Evolutionary conservation across 2,888 invertebrate genomes (phyloP).

Genomic region (Altica lythri): DNA sequence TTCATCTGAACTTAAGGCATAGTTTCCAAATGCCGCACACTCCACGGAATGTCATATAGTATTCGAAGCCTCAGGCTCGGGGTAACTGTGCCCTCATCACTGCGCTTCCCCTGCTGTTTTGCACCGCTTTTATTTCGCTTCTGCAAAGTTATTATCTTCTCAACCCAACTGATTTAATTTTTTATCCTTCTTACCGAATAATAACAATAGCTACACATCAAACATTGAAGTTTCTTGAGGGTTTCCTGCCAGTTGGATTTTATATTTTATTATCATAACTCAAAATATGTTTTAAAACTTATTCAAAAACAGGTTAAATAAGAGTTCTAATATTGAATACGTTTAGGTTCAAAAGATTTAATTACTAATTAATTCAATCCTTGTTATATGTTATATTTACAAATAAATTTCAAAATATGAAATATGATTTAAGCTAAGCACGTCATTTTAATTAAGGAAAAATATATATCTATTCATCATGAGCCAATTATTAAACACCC

Average conservation of each 20-base stretch:
- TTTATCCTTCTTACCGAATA: constrained; percentile 23
- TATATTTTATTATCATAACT: constrained; percentile 10
- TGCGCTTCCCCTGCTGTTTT: constrained; percentile 23
- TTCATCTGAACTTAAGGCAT: constrained; percentile 58
- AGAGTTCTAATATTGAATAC: too few relatives aligned
- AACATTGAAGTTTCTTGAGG: constrained; percentile 9
- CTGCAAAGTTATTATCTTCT: constrained; percentile 30
- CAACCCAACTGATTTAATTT: constrained; percentile 27
- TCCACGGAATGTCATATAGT: constrained; percentile 56
- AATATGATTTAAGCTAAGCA: too few relatives aligned
- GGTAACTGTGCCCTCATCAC: constrained; percentile 18
- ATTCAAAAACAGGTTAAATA: too few relatives aligned
- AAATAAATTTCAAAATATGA: too few relatives aligned
- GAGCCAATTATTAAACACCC: too few relatives aligned
- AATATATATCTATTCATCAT: too few relatives aligned
- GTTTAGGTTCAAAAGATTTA: too few relatives aligned
- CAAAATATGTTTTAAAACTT: constrained; percentile 4
- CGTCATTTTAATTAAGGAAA: too few relatives aligned
- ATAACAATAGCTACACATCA: constrained; percentile 24
- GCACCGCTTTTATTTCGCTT: constrained; percentile 31
- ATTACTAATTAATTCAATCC: too few relatives aligned
- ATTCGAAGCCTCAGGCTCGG: constrained; percentile 44
- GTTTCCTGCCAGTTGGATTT: constrained; percentile 9
- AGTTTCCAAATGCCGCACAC: constrained; percentile 56
- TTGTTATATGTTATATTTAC: too few relatives aligned